Base-by-base conservation (phyloP, 2,113 vertebrate species). In the Datnioides undecimradiatus region DNA sequence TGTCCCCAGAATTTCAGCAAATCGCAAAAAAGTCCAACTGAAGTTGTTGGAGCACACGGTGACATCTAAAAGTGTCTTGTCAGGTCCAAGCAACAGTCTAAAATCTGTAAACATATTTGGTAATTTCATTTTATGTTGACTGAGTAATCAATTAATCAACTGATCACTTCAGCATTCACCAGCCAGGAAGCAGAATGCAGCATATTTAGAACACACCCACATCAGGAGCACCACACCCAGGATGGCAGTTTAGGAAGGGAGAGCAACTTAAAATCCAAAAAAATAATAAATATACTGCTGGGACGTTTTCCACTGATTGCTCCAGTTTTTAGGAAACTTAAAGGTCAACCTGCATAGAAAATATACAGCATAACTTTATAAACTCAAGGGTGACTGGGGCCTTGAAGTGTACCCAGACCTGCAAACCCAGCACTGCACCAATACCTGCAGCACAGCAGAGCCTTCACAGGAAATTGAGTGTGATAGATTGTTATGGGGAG, bases 401-500 rank as follows among this genome's bases (percentile, higher is more conserved):
- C 54, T 52, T 59, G 51, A 65, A 41, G 31, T 1, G 0, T 1
- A n/a, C 8, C 23, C n/a, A 23, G 23, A 48, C 62, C 40, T 52
- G 34, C 59, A 43, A 54, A 74, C 36, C 34, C n/a, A 27, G 43
- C 43, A 10, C 23, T 13, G 51, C 40, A 74, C 59, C 36, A 43
- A 19, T 23, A 52, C 25, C 33, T 29, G 67, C 69, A 55, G 63
- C 57, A 25, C 21, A 13, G 43, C 49, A 69, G 11, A 29, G 58
- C 13, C 34, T 33, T 54, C 25, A 70, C 21, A 38, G 31, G 21
- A 71, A 57, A 43, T 21, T 38, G 27, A 51, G 38, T 63, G 25
- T 43, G 25, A 81, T 34, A 17, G 11, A 57, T 13, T 25, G 57
- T 51, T 74, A 69, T 71, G 23, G 55, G 36, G 29, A 79, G 27